Base-by-base conservation (phyloP, 1,140 invertebrate species). In the Pseudomyrmex cubaensis region DNA sequence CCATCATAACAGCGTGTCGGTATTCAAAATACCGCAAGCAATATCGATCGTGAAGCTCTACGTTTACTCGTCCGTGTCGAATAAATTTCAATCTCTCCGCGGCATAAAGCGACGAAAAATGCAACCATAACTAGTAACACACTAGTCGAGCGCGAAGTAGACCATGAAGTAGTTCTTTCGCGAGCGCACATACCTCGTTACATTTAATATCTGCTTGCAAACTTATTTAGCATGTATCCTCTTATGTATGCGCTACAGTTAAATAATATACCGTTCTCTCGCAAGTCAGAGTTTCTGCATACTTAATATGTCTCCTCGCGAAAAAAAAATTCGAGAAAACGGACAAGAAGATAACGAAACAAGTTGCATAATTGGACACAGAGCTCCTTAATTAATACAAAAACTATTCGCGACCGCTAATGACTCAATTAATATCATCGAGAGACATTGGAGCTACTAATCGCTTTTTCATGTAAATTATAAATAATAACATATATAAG, bases 11-110 rank as follows among this genome's bases (percentile, higher is more conserved):
- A 48, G 15, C 66, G 54, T 35, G 35, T 78, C 54, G 76, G 76
- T 72, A 72, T 80, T 80, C 76, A 61, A 80, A 80, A 80, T 72
- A 70, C 66, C 76, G 66, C 66, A 25, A 72, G 66, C 66, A 50
- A 59, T 72, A 80, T 80, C 66, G 76, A 80, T 72, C 56, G 15
- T 15, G 73, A 64, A 56, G 52, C 64, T 35, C 35, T 17, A 69
- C 54, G 15, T 70, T 80, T 83, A 64, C 61, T 52, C 73, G 62
- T 50, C 61, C 73, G 20, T 57, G 61, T 73, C 72, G 57, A 61
- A 61, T 80, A 72, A 72, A 76, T 83, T 56, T 83, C 61, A 76
- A 63, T 76, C 54, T 83, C n/a, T 52, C 17, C 62, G 54, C 52
- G 54, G 50, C 17, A 64, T 48, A 52, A 83, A 76, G 63, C 35